These are phyloP conservation scores for Caenorhabditis drosophilae DNA, from an alignment of 2,888 invertebrate genomes.

Conservation along the genomic window DNA sequence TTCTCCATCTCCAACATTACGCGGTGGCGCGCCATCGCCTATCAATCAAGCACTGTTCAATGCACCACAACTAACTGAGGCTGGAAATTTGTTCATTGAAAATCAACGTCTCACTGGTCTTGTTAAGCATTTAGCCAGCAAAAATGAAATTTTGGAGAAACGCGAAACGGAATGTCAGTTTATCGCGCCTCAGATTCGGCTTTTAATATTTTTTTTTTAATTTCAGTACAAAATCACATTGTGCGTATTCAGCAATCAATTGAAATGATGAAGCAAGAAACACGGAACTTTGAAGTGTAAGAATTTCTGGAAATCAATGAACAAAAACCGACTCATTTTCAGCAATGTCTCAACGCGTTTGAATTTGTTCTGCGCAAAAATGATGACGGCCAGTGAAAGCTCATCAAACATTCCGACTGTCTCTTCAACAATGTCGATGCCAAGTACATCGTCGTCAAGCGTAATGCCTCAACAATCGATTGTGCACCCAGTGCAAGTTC, in stretches of 20 bases:
- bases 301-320: too few relatives aligned
- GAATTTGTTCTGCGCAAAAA: background rate
- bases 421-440: background rate
- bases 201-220: background rate
- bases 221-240: background rate
- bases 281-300: conserved; percentile 3
- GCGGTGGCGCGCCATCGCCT: conserved; percentile 8
- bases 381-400: background rate
- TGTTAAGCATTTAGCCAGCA: background rate
- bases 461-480: background rate
- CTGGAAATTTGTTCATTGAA: conserved; percentile 2
- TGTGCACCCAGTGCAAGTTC: conserved; percentile 4
- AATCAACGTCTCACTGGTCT: background rate
- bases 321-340: too few relatives aligned
- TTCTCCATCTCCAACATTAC: conserved; percentile 6
- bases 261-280: background rate
- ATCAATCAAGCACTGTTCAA: background rate
- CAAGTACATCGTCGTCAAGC: background rate
- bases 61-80: background rate
- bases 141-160: background rate
- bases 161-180: background rate
- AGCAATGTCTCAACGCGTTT: conserved; percentile 1
- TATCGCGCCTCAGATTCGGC: too few relatives aligned
- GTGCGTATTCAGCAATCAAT: background rate
- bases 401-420: background rate